Conservation (phyloP, 2,113 vertebrate species). For the Ia io region DNA sequence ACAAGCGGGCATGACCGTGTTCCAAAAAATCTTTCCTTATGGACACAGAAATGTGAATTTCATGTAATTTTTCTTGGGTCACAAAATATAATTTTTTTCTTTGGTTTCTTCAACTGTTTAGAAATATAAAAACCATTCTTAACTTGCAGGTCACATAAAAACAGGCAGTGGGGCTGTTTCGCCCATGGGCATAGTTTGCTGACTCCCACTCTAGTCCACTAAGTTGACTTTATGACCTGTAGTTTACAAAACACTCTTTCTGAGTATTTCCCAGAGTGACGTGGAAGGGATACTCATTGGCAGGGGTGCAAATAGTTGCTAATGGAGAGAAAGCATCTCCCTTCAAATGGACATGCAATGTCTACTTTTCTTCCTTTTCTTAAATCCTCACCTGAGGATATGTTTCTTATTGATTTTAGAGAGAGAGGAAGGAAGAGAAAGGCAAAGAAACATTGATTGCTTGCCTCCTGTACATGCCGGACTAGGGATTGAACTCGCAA, state of each 20-base stretch:
- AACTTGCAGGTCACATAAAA: not conserved
- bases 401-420: not conserved
- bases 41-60: not conserved
- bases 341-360: not conserved
- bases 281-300: not conserved
- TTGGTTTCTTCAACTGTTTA: not conserved
- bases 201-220: not conserved
- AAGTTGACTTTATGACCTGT: not conserved
- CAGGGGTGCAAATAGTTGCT: not conserved
- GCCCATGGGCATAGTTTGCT: accelerated
- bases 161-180: not conserved
- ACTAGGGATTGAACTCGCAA: not conserved
- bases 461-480: not conserved
- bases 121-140: not conserved
- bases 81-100: not conserved
- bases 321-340: not conserved
- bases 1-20: not conserved
- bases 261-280: not conserved
- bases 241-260: not conserved
- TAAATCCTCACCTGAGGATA: not conserved
- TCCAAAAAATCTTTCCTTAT: not conserved
- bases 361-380: not conserved
- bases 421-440: not conserved
- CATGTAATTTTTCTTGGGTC: not conserved
- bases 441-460: not conserved